phyloP scores from a whole-genome alignment of 2,888 invertebrate genomes.

The Brassicogethes aeneus region DNA sequence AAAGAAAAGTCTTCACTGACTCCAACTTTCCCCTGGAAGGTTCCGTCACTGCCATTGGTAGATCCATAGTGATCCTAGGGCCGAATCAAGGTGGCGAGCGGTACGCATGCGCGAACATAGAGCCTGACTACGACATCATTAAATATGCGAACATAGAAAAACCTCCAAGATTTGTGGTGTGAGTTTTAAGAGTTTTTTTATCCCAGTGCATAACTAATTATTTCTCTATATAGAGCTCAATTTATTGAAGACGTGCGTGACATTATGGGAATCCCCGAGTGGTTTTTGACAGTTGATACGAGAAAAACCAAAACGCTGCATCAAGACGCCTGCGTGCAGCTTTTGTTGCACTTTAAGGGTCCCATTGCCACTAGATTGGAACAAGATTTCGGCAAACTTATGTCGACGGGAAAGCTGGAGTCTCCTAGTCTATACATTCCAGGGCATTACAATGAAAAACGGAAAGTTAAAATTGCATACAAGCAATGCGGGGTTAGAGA shows the following conservation, averaged over 20 bases:
- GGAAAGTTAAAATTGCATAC: constrained; percentile 63
- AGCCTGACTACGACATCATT: constrained; percentile 82
- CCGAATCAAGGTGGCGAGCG: constrained; percentile 61
- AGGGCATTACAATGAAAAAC: constrained; percentile 61
- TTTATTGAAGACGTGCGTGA: constrained; percentile 74
- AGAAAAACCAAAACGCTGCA: constrained; percentile 70
- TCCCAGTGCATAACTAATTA: no score
- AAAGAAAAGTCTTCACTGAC: constrained; percentile 72
- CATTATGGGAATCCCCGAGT: constrained; percentile 80
- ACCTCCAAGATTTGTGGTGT: constrained; percentile 84
- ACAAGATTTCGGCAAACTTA: constrained; percentile 65
- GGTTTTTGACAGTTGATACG: constrained; percentile 82
- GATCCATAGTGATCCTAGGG: constrained; percentile 76
- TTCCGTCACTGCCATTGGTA: constrained; percentile 66
- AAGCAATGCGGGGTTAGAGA: constrained; percentile 69
- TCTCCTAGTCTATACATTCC: constrained; percentile 69
- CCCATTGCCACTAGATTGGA: constrained; percentile 72
- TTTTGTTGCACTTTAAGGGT: constrained; percentile 79
- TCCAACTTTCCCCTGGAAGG: constrained; percentile 81
- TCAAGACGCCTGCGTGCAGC: constrained; percentile 71
- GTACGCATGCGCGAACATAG: constrained; percentile 86
- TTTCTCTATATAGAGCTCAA: constrained; percentile 58
- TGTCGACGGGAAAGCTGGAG: constrained; percentile 65
- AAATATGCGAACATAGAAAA: constrained; percentile 82
- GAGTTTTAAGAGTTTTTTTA: constrained; percentile 39